These are phyloP conservation scores for Erpetoichthys calabaricus DNA, from an alignment of 2,797 vertebrate genomes.

Conservation along the genomic window DNA sequence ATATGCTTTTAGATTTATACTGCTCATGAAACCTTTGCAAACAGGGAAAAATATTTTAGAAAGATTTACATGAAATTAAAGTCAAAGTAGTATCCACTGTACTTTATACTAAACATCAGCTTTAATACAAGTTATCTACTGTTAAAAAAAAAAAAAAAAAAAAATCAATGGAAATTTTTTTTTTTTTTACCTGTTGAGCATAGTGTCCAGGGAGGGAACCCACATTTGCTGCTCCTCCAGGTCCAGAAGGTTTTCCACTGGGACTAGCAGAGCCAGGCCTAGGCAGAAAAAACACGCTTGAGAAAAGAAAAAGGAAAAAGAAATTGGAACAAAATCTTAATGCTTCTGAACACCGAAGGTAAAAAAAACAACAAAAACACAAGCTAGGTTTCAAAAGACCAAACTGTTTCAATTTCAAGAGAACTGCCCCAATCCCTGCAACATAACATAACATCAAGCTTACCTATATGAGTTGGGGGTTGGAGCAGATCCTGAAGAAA, in stretches of 20 bases:
- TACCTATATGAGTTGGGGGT: slow-evolving; percentile 75
- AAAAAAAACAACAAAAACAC: too few relatives aligned
- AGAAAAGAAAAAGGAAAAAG: slow-evolving; percentile 1
- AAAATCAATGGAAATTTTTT: too few relatives aligned
- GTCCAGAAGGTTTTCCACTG: slow-evolving; percentile 79
- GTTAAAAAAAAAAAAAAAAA: too few relatives aligned
- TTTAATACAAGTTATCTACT: not conserved
- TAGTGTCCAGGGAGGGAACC: slow-evolving; percentile 82
- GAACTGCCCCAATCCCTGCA: too few relatives aligned
- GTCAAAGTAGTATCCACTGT: too few relatives aligned
- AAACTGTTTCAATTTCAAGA: too few relatives aligned
- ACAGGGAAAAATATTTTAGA: too few relatives aligned
- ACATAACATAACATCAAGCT: slow-evolving; percentile 13
- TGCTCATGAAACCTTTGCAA: too few relatives aligned
- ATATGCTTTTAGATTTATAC: too few relatives aligned
- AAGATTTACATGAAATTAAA: too few relatives aligned
- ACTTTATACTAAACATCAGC: not conserved
- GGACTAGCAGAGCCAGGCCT: slow-evolving; percentile 95
- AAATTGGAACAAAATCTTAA: not conserved
- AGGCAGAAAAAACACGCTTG: slow-evolving; percentile 1
- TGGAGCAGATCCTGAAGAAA: slow-evolving; percentile 51
- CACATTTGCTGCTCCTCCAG: slow-evolving; percentile 54
- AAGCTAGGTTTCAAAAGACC: too few relatives aligned
- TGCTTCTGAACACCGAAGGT: not conserved
- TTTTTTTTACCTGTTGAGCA: slow-evolving; percentile 72